These are phyloP conservation scores for Microplitis demolitor DNA, from an alignment of 1,140 invertebrate genomes.

Conservation along the genomic window DNA sequence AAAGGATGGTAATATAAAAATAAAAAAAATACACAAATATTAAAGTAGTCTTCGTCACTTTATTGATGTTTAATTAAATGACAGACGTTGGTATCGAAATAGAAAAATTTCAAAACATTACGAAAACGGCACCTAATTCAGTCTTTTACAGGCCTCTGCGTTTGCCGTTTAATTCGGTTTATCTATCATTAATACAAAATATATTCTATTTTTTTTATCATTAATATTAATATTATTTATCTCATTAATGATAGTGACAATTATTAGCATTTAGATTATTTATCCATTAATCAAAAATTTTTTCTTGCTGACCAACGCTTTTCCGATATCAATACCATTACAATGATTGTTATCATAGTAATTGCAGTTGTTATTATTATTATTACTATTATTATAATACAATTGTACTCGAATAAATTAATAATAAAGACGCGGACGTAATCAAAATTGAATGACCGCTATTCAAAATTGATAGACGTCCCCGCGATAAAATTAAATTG, in stretches of 20 bases:
- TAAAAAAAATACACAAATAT: not conserved
- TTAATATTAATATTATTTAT: conserved; percentile 23
- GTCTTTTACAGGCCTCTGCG: conserved; percentile 40
- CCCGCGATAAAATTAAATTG: conserved; percentile 1
- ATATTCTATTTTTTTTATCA: conserved; percentile 35
- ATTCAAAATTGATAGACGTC: conserved; percentile 47
- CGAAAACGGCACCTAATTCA: conserved; percentile 30
- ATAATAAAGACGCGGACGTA: conserved; percentile 14
- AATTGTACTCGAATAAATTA: too few relatives aligned
- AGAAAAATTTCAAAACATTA: conserved; percentile 17
- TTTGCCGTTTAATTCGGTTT: conserved; percentile 42
- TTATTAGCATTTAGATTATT: conserved; percentile 28
- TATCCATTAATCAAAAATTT: not conserved
- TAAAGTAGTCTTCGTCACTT: conserved; percentile 30
- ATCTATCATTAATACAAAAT: conserved; percentile 47
- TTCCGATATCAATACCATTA: not conserved
- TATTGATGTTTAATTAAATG: conserved; percentile 24
- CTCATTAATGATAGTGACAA: conserved; percentile 38
- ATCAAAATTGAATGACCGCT: conserved; percentile 53
- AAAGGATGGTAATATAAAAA: conserved; percentile 6
- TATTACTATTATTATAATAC: too few relatives aligned
- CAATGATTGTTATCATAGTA: not conserved
- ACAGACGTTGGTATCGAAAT: conserved; percentile 43
- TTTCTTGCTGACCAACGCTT: conserved; percentile 1
- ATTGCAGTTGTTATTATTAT: too few relatives aligned